These are phyloP conservation scores for Junco hyemalis DNA, from an alignment of 2,113 vertebrate species.

Conservation along the genomic window DNA sequence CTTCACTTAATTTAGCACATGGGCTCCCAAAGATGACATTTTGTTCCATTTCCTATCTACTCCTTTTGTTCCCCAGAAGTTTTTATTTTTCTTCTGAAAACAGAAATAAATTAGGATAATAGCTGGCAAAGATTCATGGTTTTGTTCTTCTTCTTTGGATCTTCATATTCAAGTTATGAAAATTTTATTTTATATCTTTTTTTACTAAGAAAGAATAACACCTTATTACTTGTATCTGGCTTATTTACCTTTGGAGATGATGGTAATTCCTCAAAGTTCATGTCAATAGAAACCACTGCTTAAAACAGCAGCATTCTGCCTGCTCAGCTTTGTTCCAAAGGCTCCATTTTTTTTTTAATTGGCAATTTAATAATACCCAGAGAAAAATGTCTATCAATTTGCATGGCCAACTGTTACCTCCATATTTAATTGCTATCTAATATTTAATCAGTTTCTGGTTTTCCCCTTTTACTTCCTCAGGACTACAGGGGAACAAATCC, in stretches of 20 bases:
- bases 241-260: background rate
- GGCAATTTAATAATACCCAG: background rate
- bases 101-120: background rate
- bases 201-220: background rate
- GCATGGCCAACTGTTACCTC: background rate
- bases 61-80: background rate
- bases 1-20: background rate
- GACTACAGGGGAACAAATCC: background rate
- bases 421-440: background rate
- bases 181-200: background rate
- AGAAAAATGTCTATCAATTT: background rate
- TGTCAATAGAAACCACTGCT: background rate
- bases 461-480: background rate
- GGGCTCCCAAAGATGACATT: background rate
- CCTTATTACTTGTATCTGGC: background rate
- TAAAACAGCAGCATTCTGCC: background rate
- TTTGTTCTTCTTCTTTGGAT: background rate
- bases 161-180: background rate
- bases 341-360: background rate
- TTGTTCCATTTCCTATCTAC: background rate
- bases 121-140: background rate
- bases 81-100: background rate
- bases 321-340: background rate
- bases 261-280: background rate
- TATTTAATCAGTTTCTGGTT: background rate